Percentiles rank a stretch among this genome's conserved stretches.
Conservation (phyloP, 2,888 invertebrate species). For the Gymnocheta viridis region DNA sequence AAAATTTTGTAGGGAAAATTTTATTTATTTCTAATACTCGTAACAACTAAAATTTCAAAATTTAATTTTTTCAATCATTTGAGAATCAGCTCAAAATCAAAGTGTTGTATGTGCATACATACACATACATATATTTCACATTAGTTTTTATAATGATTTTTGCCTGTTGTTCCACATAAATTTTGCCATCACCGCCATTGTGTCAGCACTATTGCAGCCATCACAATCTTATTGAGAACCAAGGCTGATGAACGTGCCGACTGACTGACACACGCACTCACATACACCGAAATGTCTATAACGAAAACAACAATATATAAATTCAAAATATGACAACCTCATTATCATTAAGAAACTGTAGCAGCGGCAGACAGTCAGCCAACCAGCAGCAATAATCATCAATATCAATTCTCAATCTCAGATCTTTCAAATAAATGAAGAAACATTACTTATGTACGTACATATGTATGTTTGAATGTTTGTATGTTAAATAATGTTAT, state of each 20-base stretch:
- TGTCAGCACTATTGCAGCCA: conserved; percentile 32
- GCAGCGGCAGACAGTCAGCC: conserved; percentile 39
- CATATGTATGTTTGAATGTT: too few species aligned
- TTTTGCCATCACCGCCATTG: conserved; percentile 29
- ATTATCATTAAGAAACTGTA: conserved; percentile 61
- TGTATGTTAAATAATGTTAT: not conserved
- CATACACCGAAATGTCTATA: not conserved
- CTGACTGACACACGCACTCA: conserved; percentile 35
- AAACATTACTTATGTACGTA: too few species aligned
- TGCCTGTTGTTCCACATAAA: conserved; percentile 58
- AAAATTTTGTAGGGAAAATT: too few species aligned
- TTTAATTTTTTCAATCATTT: not conserved
- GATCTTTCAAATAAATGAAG: conserved; percentile 24
- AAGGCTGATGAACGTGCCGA: conserved; percentile 42
- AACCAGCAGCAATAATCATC: conserved; percentile 53
- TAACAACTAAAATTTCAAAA: too few species aligned
- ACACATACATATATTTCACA: not conserved
- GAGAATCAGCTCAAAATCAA: not conserved
- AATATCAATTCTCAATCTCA: conserved; percentile 55
- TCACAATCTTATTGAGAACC: conserved; percentile 34
- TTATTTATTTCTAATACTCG: too few species aligned
- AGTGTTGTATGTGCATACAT: not conserved
- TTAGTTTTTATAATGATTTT: conserved; percentile 60
- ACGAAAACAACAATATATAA: conserved; percentile 38
- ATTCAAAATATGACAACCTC: conserved; percentile 62